Evolutionary conservation across 2,888 invertebrate species (phyloP), one percentile per base, ranked within the genome.

Genomic region (Zeuzera pyrina): DNA sequence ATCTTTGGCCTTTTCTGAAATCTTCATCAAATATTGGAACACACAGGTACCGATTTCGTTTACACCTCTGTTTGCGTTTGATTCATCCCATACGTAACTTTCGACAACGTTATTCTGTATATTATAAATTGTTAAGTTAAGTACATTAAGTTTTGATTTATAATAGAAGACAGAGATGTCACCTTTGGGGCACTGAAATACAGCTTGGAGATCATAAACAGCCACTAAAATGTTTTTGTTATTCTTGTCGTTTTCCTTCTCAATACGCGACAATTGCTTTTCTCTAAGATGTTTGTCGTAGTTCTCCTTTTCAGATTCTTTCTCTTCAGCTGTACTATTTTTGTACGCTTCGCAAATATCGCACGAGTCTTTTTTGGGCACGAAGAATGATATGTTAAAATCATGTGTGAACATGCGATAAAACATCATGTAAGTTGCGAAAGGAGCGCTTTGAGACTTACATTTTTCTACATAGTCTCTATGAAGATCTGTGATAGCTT

Each of bases 41-140:
- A 63, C 45, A 34, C 56, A 62, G n/a, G 52, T 51, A 7, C 43
- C 61, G 30, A 63, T 49, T 39, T 60, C 58, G 30, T 53, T 50
- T 6, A 47, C 49, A 36, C 59, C 61, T 39, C 60, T 43, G 29
- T 54, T 40, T 1, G 50, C 58, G 13, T 53, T 35, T 3, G 50
- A 43, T 35, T 67, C 57, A 33, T 64, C 51, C 60, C 63, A 63
- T 19, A 65, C 42, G 42, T 47, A 59, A 38, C 54, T 38, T 22
- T 56, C 45, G 14, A 40, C 43, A 28, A 23, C 15, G 16, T 41
- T 39, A 13, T 29, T 44, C 37, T 51, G 33, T 3, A 61, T 28
- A 28, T 60, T 35, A 33, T 44, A 52, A 31, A 58, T 43, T 21
- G 56, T 57, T 12, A 56, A 41, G 39, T 60, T 57, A 12, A 48